phyloP scores from a whole-genome alignment of 64 coral and sea anemone species.

The Anthopleura sola region DNA sequence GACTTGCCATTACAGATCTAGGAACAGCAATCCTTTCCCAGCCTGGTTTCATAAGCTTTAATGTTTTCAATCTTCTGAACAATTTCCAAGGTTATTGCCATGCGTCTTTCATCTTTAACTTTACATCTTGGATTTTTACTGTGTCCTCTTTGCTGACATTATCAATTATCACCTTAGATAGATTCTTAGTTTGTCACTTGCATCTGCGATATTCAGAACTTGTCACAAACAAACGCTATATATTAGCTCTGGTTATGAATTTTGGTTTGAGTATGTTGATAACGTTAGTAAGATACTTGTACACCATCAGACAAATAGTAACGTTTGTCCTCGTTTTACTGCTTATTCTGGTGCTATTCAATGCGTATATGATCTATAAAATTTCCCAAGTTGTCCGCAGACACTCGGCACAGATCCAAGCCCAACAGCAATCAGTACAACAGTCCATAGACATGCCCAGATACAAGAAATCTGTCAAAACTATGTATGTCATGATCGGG shows the following conservation, averaged over 20 bases:
- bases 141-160: neutral
- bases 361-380: neutral
- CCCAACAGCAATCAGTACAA: no score
- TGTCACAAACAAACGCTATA: neutral
- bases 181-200: neutral
- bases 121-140: neutral
- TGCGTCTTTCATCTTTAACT: neutral
- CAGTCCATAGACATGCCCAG: no score
- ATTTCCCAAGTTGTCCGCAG: neutral
- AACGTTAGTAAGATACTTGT: neutral
- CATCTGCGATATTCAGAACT: neutral
- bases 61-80: neutral
- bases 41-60: neutral
- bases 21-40: neutral
- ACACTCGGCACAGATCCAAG: neutral
- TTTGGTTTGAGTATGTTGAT: neutral
- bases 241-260: neutral
- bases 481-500: neutral
- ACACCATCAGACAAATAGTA: neutral
- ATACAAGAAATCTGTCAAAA: conserved; percentile 1
- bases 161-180: neutral
- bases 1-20: neutral
- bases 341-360: neutral
- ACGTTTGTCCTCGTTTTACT: neutral
- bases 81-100: neutral